Conservation (phyloP, 2,888 invertebrate species). For the Drosophila gaucha region DNA sequence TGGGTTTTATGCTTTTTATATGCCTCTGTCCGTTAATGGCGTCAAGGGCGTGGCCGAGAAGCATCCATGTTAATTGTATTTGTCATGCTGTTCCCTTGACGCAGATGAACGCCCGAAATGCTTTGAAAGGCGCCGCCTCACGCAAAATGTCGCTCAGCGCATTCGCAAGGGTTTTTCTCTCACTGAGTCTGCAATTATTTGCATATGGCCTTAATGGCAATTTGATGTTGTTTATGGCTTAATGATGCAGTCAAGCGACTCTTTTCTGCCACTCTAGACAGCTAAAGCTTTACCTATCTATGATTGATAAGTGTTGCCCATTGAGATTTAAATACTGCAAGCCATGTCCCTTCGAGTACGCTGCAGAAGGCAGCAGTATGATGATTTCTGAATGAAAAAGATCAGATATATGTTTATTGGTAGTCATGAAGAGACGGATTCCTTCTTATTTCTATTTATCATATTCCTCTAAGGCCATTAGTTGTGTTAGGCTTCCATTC, state of each 20-base stretch:
- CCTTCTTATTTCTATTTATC: not conserved
- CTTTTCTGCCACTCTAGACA: slow-evolving; percentile 38
- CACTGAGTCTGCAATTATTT: slow-evolving; percentile 72
- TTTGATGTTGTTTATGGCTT: slow-evolving; percentile 77
- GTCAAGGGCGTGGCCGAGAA: slow-evolving; percentile 71
- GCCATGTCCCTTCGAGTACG: slow-evolving; percentile 7
- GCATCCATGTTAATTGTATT: slow-evolving; percentile 80
- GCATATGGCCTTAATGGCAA: slow-evolving; percentile 78
- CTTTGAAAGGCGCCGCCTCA: slow-evolving; percentile 70
- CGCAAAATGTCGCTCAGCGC: slow-evolving; percentile 54
- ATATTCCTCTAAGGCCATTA: slow-evolving; percentile 37
- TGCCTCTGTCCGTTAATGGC: slow-evolving; percentile 61
- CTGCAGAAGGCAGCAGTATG: not conserved
- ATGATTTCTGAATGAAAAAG: slow-evolving; percentile 27
- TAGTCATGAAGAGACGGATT: not conserved
- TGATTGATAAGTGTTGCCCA: slow-evolving; percentile 74
- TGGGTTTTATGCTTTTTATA: slow-evolving; percentile 21
- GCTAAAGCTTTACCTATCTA: slow-evolving; percentile 40
- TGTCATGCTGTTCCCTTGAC: slow-evolving; percentile 69
- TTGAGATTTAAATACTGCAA: slow-evolving; percentile 49
- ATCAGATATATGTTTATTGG: not conserved
- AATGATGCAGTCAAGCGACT: slow-evolving; percentile 71
- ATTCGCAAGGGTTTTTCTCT: slow-evolving; percentile 32
- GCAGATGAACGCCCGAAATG: slow-evolving; percentile 46
- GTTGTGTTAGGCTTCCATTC: slow-evolving; percentile 15